A percentile compares a stretch with the other conserved stretches of the same genome.
phyloP scores from a whole-genome alignment of 1,140 invertebrate species.

The Polypedilum vanderplanki region DNA sequence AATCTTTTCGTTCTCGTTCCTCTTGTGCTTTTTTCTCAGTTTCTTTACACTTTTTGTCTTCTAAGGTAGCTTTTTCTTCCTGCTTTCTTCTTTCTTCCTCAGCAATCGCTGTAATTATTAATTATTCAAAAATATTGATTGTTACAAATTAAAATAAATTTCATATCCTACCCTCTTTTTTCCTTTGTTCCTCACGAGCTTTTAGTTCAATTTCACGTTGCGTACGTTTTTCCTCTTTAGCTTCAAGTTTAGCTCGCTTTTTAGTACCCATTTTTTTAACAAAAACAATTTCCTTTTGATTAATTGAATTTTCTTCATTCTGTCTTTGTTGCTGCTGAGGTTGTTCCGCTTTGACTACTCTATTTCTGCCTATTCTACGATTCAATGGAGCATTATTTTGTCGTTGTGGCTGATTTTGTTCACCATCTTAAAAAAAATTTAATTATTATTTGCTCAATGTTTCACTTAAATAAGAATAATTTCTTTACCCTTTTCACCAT shows the following conservation, averaged over 20 bases:
- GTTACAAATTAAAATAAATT: neutral
- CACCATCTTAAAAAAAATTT: neutral
- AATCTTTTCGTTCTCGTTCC: constrained; percentile 60
- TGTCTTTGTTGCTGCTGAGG: constrained; percentile 38
- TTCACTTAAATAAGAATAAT: neutral
- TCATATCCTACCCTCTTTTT: constrained; percentile 46
- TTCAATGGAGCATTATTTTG: neutral
- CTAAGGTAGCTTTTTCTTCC: constrained; percentile 55
- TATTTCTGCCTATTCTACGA: neutral
- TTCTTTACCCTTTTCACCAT: neutral
- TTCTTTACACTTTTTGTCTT: constrained; percentile 57
- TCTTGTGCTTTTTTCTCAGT: constrained; percentile 59
- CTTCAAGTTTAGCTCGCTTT: constrained; percentile 82
- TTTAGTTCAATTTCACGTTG: constrained; percentile 71
- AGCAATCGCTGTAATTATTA: constrained; percentile 44
- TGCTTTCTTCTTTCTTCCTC: constrained; percentile 65
- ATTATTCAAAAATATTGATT: neutral
- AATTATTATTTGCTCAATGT: too few species aligned
- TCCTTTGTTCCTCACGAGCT: constrained; percentile 64
- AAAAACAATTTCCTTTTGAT: constrained; percentile 44
- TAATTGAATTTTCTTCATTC: constrained; percentile 44
- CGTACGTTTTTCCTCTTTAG: constrained; percentile 83
- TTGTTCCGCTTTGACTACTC: constrained; percentile 33
- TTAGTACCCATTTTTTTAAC: constrained; percentile 88
- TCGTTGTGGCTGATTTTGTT: neutral